Percentiles rank a stretch among this genome's conserved stretches.
Evolutionary conservation across 2,888 invertebrate species (phyloP).

Genomic region (Agrochola lychnidis): DNA sequence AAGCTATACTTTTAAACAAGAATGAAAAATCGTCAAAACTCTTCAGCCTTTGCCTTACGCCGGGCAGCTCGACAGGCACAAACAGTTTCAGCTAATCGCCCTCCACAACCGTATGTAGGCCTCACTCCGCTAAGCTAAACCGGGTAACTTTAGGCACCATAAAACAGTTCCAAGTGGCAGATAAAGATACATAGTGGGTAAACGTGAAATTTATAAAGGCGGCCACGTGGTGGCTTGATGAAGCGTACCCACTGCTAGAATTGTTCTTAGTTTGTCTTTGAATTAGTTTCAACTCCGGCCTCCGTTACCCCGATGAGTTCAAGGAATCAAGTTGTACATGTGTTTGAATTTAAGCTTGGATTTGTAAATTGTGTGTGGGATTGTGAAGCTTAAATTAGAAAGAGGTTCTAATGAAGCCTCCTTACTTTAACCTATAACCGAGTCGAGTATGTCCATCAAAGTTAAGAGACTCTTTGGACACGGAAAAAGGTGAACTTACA

Average conservation of each 20-base stretch:
- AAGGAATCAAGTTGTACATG: slow-evolving; percentile 32
- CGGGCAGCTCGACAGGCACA: neutral
- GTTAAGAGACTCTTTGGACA: neutral
- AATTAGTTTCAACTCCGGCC: slow-evolving; percentile 61
- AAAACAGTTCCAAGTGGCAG: slow-evolving; percentile 78
- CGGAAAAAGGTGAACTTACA: neutral
- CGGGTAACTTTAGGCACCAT: slow-evolving; percentile 77
- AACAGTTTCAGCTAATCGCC: slow-evolving; percentile 45
- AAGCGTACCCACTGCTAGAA: slow-evolving; percentile 56
- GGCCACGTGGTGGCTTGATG: slow-evolving; percentile 57
- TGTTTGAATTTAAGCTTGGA: slow-evolving; percentile 6
- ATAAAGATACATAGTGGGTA: slow-evolving; percentile 75
- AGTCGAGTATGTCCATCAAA: slow-evolving; percentile 4
- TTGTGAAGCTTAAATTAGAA: slow-evolving; percentile 15
- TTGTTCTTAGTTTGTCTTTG: slow-evolving; percentile 60
- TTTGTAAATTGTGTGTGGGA: slow-evolving; percentile 4
- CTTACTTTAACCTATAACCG: neutral
- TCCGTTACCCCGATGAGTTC: slow-evolving; percentile 29
- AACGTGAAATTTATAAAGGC: slow-evolving; percentile 73
- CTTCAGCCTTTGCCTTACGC: slow-evolving; percentile 1
- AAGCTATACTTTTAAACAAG: neutral
- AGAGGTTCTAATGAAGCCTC: slow-evolving; percentile 2
- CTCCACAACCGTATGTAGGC: slow-evolving; percentile 61
- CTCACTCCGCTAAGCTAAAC: slow-evolving; percentile 49
- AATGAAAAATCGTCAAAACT: neutral